Base-by-base conservation (phyloP, 2,113 vertebrate species). In the Dolichallabes microphthalmus region DNA sequence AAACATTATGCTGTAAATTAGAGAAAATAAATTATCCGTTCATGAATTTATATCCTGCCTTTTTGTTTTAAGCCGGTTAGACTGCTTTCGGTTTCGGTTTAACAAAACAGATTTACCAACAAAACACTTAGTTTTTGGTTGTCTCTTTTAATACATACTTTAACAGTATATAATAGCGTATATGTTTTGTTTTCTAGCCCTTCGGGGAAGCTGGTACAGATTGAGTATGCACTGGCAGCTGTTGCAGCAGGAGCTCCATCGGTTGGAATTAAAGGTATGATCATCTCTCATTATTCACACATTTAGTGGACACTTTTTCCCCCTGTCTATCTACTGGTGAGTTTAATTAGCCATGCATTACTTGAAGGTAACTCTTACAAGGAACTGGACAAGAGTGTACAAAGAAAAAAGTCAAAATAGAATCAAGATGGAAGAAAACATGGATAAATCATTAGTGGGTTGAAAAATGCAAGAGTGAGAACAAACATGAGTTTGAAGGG, bases 191-290 rank as follows among this genome's bases (percentile, higher is more conserved):
- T 10, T 4, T 85, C 0, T 88, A 99, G 98, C 93, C 98, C 98
- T 8, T 99, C 98, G 53, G 98, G 98, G 85, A 99, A 99, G 90
- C 95, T 99, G 92, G 98, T 99, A 75, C 98, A 99, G 95, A 99
- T 99, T 91, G 98, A 99, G 87, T 99, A 99, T 93, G 98, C 98
- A 19, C 94, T 99, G 93, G 97, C 98, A 90, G 98, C 98, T 66
- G 98, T 99, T 87, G 98, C 98, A 91, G 98, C 97, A 88, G 98
- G 98, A 91, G 98, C 98, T 52, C 98, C 98, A 13, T 98, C 98
- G 0, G 98, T 99, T 85, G 98, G 98, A 85, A 99, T 99, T 92
- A 99, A 99, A 98, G 98, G 98, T 99, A 95, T 19, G 7, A 64
- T 20, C n/a, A 45, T 32, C 74, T 52, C 64, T 74, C 19, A 50